Conservation (phyloP, 2,113 vertebrate genomes). For the Python bivittatus region DNA sequence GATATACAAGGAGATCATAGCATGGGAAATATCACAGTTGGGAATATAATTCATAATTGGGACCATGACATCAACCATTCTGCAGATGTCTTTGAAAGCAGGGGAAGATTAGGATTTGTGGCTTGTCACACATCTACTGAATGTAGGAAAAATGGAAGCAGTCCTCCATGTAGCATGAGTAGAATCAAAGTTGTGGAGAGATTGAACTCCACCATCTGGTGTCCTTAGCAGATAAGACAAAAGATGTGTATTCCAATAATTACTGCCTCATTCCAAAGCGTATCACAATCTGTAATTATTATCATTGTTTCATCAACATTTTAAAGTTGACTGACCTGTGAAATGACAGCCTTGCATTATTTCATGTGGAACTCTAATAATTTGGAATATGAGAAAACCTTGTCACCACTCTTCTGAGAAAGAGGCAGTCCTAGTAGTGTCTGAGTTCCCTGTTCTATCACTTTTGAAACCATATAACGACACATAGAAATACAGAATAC, state of each 20-base stretch:
- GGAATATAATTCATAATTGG: not conserved
- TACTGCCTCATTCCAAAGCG: not conserved
- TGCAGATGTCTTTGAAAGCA: not conserved
- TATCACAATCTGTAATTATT: conserved; percentile 15
- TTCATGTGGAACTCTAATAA: not conserved
- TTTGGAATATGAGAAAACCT: not conserved
- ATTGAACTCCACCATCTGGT: conserved; percentile 21
- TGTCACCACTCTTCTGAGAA: not conserved
- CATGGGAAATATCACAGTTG: not conserved
- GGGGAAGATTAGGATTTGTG: not conserved
- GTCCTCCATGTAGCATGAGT: not conserved
- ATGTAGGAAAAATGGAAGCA: not conserved
- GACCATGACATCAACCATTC: not conserved
- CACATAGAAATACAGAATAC: not conserved
- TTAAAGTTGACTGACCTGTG: not conserved
- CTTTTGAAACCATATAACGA: not conserved
- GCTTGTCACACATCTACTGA: not conserved
- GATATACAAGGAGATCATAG: not conserved
- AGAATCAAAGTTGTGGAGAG: not conserved
- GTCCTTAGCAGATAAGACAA: conserved; percentile 1
- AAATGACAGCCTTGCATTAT: conserved; percentile 2
- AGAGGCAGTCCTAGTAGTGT: not conserved
- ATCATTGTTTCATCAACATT: conserved; percentile 3
- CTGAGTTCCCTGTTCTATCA: not conserved
- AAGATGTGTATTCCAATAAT: conserved; percentile 21